Percentiles rank a stretch among this genome's conserved stretches.
These are phyloP conservation scores for Cantharis nigra DNA, from an alignment of 2,888 invertebrate species.

Conservation along the genomic window DNA sequence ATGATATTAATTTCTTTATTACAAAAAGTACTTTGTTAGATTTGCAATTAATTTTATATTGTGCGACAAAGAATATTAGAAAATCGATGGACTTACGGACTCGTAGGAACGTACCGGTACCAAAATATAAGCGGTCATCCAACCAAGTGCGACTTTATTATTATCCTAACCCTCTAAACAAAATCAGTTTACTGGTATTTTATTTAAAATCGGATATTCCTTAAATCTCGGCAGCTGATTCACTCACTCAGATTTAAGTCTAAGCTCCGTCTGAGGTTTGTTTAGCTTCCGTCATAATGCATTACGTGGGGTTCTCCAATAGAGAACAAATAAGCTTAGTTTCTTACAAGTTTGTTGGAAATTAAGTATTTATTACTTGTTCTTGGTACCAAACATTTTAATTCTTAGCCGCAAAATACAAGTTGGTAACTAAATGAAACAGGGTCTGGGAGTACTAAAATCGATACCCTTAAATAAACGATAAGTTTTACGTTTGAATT, in stretches of 20 bases:
- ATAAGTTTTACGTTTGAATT: background rate
- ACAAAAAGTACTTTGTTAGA: background rate
- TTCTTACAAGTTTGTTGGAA: background rate
- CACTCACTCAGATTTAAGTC: background rate
- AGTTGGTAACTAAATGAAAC: background rate
- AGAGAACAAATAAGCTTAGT: background rate
- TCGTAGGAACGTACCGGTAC: too few species aligned
- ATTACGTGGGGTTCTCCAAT: background rate
- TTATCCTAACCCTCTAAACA: too few species aligned
- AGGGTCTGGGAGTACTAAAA: background rate
- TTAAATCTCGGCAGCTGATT: background rate
- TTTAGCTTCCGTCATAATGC: background rate
- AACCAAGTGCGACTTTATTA: too few species aligned
- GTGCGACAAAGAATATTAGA: background rate
- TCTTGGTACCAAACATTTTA: background rate
- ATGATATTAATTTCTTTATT: background rate
- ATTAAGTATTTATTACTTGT: background rate
- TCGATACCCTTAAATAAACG: background rate
- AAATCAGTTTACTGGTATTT: background rate
- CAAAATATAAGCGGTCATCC: too few species aligned
- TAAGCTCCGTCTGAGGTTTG: background rate
- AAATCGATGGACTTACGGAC: background rate
- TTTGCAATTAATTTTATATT: background rate
- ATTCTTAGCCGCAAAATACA: background rate
- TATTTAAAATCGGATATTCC: background rate